phyloP scores from a whole-genome alignment of 1,140 invertebrate species.

The Drosophila persimilis region DNA sequence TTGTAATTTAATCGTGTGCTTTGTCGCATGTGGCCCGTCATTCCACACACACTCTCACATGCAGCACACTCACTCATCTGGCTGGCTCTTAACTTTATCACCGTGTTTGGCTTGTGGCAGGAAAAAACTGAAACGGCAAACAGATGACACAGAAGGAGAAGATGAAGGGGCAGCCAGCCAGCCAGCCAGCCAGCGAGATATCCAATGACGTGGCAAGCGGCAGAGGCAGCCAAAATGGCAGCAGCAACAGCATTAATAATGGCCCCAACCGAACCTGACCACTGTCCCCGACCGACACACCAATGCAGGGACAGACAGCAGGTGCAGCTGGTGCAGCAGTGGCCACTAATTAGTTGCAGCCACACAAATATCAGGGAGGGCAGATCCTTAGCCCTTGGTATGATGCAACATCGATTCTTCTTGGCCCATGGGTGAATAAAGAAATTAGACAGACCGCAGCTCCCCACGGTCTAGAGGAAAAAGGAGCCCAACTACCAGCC shows the following conservation, averaged over 20 bases:
- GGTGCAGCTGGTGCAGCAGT: conserved; percentile 6
- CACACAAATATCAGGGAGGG: conserved; percentile 17
- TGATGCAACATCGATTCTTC: neutral
- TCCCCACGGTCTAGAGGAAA: too few species aligned
- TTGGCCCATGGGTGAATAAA: conserved; percentile 14
- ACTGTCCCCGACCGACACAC: neutral
- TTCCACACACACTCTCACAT: conserved; percentile 25
- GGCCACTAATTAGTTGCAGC: conserved; percentile 53
- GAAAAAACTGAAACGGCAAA: conserved; percentile 27
- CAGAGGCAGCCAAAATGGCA: conserved; percentile 22
- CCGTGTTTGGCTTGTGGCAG: conserved; percentile 55
- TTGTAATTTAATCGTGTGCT: conserved; percentile 80
- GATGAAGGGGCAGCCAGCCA: conserved; percentile 31
- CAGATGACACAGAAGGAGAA: conserved; percentile 40
- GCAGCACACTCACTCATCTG: conserved; percentile 23
- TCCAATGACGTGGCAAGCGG: conserved; percentile 45
- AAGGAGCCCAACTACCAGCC: neutral
- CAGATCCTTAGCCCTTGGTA: conserved; percentile 1
- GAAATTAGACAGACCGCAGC: conserved; percentile 38
- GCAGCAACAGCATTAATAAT: conserved; percentile 30
- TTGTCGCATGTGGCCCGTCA: conserved; percentile 59
- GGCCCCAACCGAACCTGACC: conserved; percentile 1
- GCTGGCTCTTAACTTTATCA: conserved; percentile 75
- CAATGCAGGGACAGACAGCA: conserved; percentile 17
- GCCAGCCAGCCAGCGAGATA: conserved; percentile 4